Evolutionary conservation across 2,888 invertebrate species (phyloP).

Genomic region (Eupithecia pulchellata): DNA sequence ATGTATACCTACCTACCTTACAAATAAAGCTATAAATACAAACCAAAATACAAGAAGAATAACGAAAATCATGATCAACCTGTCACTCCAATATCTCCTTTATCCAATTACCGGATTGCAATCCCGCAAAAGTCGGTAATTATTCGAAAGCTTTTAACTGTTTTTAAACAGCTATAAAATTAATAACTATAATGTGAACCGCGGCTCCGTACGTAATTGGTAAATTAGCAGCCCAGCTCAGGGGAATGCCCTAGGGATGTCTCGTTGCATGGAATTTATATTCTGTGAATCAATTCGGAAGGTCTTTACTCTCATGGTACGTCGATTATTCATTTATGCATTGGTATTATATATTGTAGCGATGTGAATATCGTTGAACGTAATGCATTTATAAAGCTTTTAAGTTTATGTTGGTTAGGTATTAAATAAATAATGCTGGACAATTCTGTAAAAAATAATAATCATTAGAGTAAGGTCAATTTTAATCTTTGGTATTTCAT

Average conservation of each 20-base stretch:
- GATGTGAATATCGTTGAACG: background rate
- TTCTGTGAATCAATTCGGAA: background rate
- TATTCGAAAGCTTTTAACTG: slow-evolving; percentile 29
- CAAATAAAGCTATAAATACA: too few species aligned
- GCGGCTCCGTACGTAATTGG: slow-evolving; percentile 40
- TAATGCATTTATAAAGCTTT: background rate
- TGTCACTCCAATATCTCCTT: background rate
- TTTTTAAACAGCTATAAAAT: slow-evolving; percentile 36
- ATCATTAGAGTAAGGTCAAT: too few species aligned
- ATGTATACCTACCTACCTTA: too few species aligned
- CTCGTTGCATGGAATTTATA: background rate
- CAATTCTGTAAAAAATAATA: too few species aligned
- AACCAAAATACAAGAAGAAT: too few species aligned
- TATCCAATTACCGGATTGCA: slow-evolving; percentile 13
- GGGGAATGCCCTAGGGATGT: slow-evolving; percentile 29
- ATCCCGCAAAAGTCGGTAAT: slow-evolving; percentile 18
- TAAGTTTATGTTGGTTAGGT: background rate
- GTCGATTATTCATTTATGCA: background rate
- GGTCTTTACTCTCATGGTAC: background rate
- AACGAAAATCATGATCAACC: background rate
- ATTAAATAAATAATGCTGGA: background rate
- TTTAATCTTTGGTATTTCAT: too few species aligned
- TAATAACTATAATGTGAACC: slow-evolving; percentile 30
- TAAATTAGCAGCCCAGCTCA: slow-evolving; percentile 42
- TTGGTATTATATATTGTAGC: background rate